phyloP scores from a whole-genome alignment of 2,797 vertebrate genomes.

The Geotrypetes seraphini region DNA sequence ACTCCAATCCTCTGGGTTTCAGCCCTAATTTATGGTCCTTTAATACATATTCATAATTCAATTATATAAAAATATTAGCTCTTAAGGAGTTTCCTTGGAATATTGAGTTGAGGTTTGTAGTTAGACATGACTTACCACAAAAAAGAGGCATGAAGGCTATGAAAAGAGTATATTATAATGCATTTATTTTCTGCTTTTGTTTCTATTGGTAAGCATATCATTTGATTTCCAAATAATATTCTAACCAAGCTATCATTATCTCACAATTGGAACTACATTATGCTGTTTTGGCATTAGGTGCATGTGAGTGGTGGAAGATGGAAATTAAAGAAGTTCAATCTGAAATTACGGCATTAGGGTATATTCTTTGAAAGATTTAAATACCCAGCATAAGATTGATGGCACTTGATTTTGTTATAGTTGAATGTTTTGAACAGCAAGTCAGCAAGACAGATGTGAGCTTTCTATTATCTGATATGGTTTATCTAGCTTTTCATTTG shows the following conservation, averaged over 20 bases:
- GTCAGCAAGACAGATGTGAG: slow-evolving; percentile 12
- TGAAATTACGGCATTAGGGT: slow-evolving; percentile 10
- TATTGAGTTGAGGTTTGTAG: too few relatives aligned
- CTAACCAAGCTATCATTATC: slow-evolving; percentile 16
- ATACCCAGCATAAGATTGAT: slow-evolving; percentile 10
- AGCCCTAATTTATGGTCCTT: too few relatives aligned
- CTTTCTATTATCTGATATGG: slow-evolving; percentile 9
- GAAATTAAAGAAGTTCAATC: slow-evolving; percentile 17
- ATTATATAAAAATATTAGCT: too few relatives aligned
- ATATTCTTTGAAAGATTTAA: slow-evolving; percentile 7
- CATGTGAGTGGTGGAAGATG: slow-evolving; percentile 5
- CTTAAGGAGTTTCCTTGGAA: too few relatives aligned
- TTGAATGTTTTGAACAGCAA: slow-evolving; percentile 22
- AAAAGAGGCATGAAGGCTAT: too few relatives aligned
- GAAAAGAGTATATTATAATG: too few relatives aligned
- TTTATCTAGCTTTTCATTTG: slow-evolving; percentile 19
- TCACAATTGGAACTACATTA: slow-evolving; percentile 6
- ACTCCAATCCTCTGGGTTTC: too few relatives aligned
- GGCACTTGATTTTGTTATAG: slow-evolving; percentile 7
- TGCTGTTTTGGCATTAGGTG: slow-evolving; percentile 17
- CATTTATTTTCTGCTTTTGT: too few relatives aligned
- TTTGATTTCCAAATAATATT: slow-evolving; percentile 5
- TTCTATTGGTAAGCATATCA: slow-evolving; percentile 7
- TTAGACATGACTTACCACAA: too few relatives aligned
- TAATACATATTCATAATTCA: too few relatives aligned